phyloP scores from a whole-genome alignment of 2,113 vertebrate genomes.

The Jacana jacana region DNA sequence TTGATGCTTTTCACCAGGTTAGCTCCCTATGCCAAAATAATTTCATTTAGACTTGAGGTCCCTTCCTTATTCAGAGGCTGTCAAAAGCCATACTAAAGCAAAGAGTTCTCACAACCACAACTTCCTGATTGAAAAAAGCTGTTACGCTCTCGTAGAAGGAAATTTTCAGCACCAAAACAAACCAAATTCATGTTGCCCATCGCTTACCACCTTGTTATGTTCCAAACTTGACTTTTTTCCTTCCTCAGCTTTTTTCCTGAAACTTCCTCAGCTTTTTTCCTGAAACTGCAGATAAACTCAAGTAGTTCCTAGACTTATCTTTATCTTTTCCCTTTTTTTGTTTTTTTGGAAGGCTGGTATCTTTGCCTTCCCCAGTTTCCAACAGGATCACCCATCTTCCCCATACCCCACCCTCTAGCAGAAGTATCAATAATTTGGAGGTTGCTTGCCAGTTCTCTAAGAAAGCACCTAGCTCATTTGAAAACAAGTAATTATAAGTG shows the following conservation, averaged over 20 bases:
- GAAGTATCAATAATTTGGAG: background rate
- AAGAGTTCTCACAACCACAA: background rate
- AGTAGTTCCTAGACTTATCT: background rate
- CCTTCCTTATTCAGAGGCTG: background rate
- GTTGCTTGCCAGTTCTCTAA: background rate
- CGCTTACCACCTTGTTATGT: background rate
- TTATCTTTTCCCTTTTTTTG: no score
- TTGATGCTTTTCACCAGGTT: background rate
- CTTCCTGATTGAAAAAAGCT: background rate
- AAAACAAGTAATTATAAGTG: background rate
- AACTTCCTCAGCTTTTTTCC: background rate
- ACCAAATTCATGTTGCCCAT: background rate
- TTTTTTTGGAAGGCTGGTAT: background rate
- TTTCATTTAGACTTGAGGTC: background rate
- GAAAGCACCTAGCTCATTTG: background rate
- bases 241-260: background rate
- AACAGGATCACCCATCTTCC: background rate
- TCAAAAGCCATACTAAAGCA: background rate
- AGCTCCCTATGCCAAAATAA: background rate
- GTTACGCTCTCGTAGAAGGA: background rate
- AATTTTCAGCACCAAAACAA: background rate
- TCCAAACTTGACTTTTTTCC: background rate
- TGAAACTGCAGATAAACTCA: background rate
- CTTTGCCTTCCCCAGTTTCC: background rate
- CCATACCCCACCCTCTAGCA: accelerated